Evolutionary conservation across 2,113 vertebrate species (phyloP).

Genomic region (Gallinago jamesoni): DNA sequence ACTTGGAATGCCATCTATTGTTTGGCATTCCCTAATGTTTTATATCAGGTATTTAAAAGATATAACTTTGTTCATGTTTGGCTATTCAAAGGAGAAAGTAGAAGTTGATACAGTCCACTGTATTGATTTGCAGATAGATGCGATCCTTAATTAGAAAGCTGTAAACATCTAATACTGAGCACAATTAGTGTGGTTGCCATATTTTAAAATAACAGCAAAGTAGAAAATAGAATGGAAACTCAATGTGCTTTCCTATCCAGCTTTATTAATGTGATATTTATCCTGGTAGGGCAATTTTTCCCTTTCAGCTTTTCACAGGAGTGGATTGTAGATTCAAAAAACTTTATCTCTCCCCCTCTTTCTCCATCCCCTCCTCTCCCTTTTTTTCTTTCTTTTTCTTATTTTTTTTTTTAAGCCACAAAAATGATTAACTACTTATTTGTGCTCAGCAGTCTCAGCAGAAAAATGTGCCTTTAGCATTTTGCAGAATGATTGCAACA

Average conservation of each 20-base stretch:
- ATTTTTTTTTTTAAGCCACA: neutral
- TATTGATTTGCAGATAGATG: neutral
- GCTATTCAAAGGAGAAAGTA: neutral
- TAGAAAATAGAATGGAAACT: neutral
- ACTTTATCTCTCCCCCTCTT: neutral
- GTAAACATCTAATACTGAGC: neutral
- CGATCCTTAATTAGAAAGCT: neutral
- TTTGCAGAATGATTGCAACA: constrained; percentile 46
- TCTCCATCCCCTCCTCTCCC: neutral
- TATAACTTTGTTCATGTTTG: neutral
- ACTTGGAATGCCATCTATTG: neutral
- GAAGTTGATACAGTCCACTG: neutral
- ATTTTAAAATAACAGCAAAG: neutral
- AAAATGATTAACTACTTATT: constrained; percentile 32
- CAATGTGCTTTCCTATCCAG: neutral
- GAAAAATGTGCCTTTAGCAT: constrained; percentile 45
- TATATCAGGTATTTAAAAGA: neutral
- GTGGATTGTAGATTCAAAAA: neutral
- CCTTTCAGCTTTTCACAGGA: neutral
- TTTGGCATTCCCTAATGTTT: neutral
- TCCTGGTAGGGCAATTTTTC: neutral
- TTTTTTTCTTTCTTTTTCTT: neutral
- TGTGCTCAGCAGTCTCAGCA: constrained; percentile 16
- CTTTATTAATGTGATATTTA: neutral
- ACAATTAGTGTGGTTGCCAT: neutral